phyloP scores from a whole-genome alignment of 2,797 vertebrate species.

The Pangasius macronema region DNA sequence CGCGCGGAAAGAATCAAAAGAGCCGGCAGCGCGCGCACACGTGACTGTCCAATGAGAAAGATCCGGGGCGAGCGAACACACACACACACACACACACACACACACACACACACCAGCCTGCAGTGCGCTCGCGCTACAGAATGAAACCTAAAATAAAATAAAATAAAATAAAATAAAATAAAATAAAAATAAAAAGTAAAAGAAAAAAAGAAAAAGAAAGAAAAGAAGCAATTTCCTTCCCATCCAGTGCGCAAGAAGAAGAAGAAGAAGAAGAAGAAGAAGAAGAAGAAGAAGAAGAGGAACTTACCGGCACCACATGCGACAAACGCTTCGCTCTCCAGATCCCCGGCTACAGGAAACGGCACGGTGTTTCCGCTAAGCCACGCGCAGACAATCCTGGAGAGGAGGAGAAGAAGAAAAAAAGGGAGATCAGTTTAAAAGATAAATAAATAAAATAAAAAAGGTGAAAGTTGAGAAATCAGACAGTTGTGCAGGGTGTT shows the following conservation, averaged over 20 bases:
- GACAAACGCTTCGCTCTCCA: conserved; percentile 5
- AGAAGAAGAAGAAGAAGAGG: not conserved
- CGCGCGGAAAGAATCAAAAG: not conserved
- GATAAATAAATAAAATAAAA: no score
- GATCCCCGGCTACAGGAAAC: conserved; percentile 19
- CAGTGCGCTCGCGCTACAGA: not conserved
- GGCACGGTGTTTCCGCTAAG: conserved; percentile 10
- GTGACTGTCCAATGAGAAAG: conserved; percentile 16
- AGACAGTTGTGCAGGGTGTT: not conserved
- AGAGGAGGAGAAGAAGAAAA: not conserved
- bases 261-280: not conserved
- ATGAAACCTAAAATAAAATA: not conserved
- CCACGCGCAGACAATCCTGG: conserved; percentile 11
- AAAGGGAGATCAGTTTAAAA: not conserved
- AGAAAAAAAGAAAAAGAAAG: not conserved
- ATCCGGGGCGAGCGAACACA: not conserved
- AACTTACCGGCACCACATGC: conserved; percentile 19
- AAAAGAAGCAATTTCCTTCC: not conserved
- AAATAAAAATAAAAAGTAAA: no score
- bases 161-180: no score
- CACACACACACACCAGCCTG: not conserved
- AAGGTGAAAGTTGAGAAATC: not conserved
- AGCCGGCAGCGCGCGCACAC: not conserved
- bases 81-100: not conserved
- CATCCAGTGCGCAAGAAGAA: not conserved